Base-by-base conservation (phyloP, 2,113 vertebrate species). In the Gymnogyps californianus region DNA sequence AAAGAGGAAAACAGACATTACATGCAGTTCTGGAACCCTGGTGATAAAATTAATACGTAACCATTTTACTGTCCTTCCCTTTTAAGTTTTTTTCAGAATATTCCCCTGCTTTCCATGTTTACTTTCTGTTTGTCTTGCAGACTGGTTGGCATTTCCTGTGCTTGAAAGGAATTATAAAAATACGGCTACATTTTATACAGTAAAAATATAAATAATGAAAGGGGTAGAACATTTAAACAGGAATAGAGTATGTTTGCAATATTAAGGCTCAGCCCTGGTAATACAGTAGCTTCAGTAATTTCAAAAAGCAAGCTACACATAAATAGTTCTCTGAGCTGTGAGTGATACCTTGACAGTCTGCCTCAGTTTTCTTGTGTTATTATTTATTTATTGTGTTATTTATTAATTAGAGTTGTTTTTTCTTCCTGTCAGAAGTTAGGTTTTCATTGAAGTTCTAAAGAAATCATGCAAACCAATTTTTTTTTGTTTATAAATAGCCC, bases 371-470 rank as follows among this genome's bases (percentile, higher is more conserved):
- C 64, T 49, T 61, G 6, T 51, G 32, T 36, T 92, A 7, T 49
- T 84, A 82, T 80, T 92, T 87, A 40, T 94, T 93, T 91, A 85
- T 87, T 92, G 49, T 65, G 22, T 71, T 91, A 72, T 46, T 93
- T 93, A 90, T 69, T 88, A 78, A 74, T 83, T 89, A 52, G 42
- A 65, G 31, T 47, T 78, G n/a, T 7, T 55, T 78, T 69, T 90
- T 61, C 54, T 91, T 82, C 24, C 61, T 85, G 47, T 52, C 40
- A 72, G 16, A 69, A 87, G 24, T 78, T 47, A 24, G 13, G 2
- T 75, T 94, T 89, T 87, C n/a, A 59, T 21, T 87, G 65, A 92
- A 46, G 49, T 82, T 78, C 81, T 89, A 61, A 67, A 87, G 81
- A 85, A 89, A 47, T 82, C 16, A 36, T 29, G 24, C 42, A 95